A percentile compares a stretch with the other conserved stretches of the same genome.
Conservation (phyloP, 1,140 invertebrate species). For the Camponotus floridanus region DNA sequence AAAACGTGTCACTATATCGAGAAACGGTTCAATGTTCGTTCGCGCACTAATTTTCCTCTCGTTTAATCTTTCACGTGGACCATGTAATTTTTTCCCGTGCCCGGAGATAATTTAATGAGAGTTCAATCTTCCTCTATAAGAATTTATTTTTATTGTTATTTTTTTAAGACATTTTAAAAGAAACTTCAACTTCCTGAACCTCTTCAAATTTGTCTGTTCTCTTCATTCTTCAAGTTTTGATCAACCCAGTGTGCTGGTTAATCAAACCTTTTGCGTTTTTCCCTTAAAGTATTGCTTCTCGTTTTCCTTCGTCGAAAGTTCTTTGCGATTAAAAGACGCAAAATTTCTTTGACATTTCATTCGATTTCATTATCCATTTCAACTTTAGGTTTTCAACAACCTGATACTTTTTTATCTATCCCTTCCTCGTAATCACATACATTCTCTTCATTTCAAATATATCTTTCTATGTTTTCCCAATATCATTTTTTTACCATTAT, state of each 20-base stretch:
- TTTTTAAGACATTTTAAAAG: constrained; percentile 26
- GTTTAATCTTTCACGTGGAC: background rate
- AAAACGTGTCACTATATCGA: constrained; percentile 43
- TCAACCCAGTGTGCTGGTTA: background rate
- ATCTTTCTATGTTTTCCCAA: background rate
- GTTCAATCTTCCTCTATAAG: constrained; percentile 39
- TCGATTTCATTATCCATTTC: background rate
- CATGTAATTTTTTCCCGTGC: background rate
- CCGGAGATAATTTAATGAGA: constrained; percentile 22
- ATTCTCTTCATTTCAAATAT: constrained; percentile 25
- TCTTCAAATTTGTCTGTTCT: background rate
- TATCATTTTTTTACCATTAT: background rate
- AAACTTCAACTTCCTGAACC: constrained; percentile 14
- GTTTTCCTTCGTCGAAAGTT: background rate
- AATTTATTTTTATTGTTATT: background rate
- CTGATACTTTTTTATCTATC: background rate
- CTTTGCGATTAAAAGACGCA: constrained; percentile 15
- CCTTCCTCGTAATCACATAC: background rate
- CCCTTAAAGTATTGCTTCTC: background rate
- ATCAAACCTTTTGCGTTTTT: constrained; percentile 6
- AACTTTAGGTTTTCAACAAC: background rate
- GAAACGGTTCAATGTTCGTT: constrained; percentile 51
- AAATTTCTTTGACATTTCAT: constrained; percentile 17
- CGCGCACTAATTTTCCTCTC: constrained; percentile 49
- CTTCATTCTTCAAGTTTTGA: background rate